Evolutionary conservation across 2,113 vertebrate genomes (phyloP).

Genomic region (Cynocephalus volans): DNA sequence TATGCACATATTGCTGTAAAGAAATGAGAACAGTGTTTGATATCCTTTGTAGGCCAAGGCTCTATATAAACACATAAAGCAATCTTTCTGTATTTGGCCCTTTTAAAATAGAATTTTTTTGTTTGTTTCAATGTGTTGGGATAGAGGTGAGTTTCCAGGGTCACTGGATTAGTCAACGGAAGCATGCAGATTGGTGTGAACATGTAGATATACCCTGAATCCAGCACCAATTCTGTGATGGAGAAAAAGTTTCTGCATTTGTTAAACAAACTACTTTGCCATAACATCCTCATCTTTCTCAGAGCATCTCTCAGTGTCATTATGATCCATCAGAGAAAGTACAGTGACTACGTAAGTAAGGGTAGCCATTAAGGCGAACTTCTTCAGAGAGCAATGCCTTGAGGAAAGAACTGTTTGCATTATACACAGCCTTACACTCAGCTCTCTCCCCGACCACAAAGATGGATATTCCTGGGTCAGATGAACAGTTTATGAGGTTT

Average conservation of each 20-base stretch:
- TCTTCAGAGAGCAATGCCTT: conserved; percentile 66
- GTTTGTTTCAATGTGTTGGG: neutral
- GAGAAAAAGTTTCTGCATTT: neutral
- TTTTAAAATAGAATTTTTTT: neutral
- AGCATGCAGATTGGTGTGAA: neutral
- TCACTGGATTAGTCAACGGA: neutral
- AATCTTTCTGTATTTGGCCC: neutral
- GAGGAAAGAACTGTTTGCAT: conserved; percentile 63
- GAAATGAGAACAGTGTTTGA: neutral
- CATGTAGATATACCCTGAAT: neutral
- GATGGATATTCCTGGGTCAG: conserved; percentile 69
- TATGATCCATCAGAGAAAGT: conserved; percentile 64
- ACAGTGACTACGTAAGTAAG: conserved; percentile 64
- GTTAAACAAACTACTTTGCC: conserved; percentile 44
- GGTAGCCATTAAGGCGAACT: conserved; percentile 64
- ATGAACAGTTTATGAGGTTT: conserved; percentile 77
- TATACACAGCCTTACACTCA: neutral
- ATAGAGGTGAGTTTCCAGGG: neutral
- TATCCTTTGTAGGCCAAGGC: neutral
- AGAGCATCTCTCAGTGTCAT: neutral
- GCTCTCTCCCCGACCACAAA: conserved; percentile 36
- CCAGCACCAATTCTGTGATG: neutral
- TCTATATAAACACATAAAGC: neutral
- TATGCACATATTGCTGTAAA: neutral
- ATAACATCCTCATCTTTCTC: neutral